Conservation (phyloP, 1,140 invertebrate species). For the Rhynchophorus ferrugineus region DNA sequence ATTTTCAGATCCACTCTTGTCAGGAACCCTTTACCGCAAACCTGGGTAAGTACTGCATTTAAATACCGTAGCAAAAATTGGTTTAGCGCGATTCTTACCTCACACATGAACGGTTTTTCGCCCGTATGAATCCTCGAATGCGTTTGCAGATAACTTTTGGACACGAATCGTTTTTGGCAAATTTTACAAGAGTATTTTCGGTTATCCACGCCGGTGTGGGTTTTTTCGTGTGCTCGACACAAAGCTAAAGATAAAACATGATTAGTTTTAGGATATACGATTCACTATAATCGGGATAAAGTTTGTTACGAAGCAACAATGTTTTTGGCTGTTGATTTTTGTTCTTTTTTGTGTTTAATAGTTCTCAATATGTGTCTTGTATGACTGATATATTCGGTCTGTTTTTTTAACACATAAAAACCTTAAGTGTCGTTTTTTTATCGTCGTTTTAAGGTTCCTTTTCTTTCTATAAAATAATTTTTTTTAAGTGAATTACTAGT, state of each 20-base stretch:
- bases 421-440: no score
- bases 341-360: no score
- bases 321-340: no score
- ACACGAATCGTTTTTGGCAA: constrained; percentile 67
- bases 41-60: constrained; percentile 32
- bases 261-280: neutral
- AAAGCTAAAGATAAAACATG: constrained; percentile 27
- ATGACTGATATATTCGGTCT: no score
- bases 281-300: no score
- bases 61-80: neutral
- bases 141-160: constrained; percentile 59
- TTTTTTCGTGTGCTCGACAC: constrained; percentile 38
- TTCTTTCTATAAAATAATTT: no score
- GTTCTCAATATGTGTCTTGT: no score
- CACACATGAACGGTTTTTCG: constrained; percentile 60
- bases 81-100: constrained; percentile 38
- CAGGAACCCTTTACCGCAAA: constrained; percentile 60
- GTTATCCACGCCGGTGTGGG: constrained; percentile 53
- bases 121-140: constrained; percentile 58
- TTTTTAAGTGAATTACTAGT: no score
- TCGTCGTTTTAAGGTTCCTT: no score
- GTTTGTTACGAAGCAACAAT: no score
- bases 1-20: constrained; percentile 50
- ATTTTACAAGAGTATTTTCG: constrained; percentile 67
- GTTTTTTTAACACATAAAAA: no score